Evolutionary conservation across 2,888 invertebrate species (phyloP), one percentile per base, ranked within the genome.

Genomic region (Drosophila hamatofila): DNA sequence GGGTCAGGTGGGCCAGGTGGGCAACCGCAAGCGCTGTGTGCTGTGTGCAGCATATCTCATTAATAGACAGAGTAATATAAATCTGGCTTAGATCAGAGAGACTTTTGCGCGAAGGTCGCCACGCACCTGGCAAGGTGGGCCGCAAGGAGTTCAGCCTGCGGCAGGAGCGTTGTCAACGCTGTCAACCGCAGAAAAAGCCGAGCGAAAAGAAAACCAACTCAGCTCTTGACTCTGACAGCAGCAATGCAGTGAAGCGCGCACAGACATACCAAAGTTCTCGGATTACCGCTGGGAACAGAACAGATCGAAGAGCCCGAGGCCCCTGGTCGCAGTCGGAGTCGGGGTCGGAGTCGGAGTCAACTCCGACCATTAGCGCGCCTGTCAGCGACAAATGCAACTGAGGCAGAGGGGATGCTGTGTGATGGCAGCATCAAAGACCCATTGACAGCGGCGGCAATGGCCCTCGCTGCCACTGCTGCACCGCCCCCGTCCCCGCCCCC

Each of bases 181-280:
- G 81, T 84, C 73, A 78, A 78, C 87, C 87, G 55, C 84, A 49
- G 2, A 14, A 4, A 35, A 35, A 35, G 4, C 4, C 3, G 12
- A 37, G 7, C n/a, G 12, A 81, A 81, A 75, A 64, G 75, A 69
- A 68, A 56, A 56, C 44, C 56, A 52, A 86, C 75, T 75, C 66
- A 68, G 71, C 66, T 54, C 81, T 67, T 88, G 79, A 71, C 84
- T 86, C 70, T 89, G 83, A 83, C 87, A 78, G 66, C 33, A 59
- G 59, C 68, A 59, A 59, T 77, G 72, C 65, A 78, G 56, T 39
- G 37, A 72, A 30, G 51, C 62, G 51, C 62, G 61, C 57, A 39
- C 54, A 42, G 89, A 84, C 82, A 87, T 84, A 71, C 84, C 88
- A 76, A 75, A 71, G 81, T 70, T 81, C 85, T 84, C 88, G 60